Base-by-base conservation (phyloP, 2,888 invertebrate species). In the Sarcophaga subvicina region DNA sequence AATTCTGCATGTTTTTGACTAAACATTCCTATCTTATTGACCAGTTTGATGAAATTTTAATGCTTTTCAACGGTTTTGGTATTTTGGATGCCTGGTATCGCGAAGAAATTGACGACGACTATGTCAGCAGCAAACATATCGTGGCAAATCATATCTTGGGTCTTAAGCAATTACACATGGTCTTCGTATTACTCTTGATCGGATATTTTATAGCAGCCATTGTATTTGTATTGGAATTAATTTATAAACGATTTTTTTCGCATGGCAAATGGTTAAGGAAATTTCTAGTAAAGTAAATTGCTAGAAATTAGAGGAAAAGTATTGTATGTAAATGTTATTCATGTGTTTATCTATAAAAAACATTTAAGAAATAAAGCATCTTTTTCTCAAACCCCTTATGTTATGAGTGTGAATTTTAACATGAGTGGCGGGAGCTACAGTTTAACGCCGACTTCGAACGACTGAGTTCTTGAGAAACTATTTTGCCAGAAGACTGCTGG, bases 1-100 rank as follows among this genome's bases (percentile, higher is more conserved):
- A 83, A n/a, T 79, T 83, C 14, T 81, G 88, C 10, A 86, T 89
- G 64, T 88, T 86, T 59, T 86, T 90, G 47, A 67, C 87, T 10
- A 89, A 89, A 67, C 87, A 88, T 60, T 90, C 89, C 0, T 89
- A 67, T 70, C 49, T 89, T 12, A 80, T 77, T 2, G 27, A 67
- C 0, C 78, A 73, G 0, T 75, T 89, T 27, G 76, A 89, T 83
- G 59, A 78, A 20, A 20, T 88, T 6, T 49, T 89, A 5, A 22
- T 62, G 5, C 27, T 71, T 10, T 17, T 89, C 5, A 72, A 78
- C 0, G 86, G 80, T 22, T 85, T 75, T 6, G 88, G 88, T 0
- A 17, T 89, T 5, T 71, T 88, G 6, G 67, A 88, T 20, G 82
- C 77, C 45, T 89, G 89, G 89, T 78, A 67, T 10, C 3, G 64